Base-by-base conservation (phyloP, 2,888 invertebrate genomes). In the Apoda limacodes region DNA sequence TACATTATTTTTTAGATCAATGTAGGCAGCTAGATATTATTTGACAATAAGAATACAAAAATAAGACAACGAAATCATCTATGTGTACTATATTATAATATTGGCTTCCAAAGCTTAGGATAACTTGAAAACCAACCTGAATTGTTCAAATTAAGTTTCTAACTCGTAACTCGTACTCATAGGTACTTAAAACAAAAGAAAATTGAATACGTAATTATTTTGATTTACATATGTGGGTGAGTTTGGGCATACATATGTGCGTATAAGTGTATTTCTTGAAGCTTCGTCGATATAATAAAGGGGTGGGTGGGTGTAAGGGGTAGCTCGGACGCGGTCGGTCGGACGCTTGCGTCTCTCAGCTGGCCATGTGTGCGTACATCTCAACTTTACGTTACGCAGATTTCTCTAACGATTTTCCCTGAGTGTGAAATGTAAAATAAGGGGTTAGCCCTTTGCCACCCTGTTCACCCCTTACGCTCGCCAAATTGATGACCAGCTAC, bases 371-470 rank as follows among this genome's bases (percentile, higher is more conserved):
- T 71, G 74, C 58, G 69, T 64, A 59, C 58, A 68, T 71, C 72
- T 74, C 74, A 72, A 76, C 72, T 67, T 69, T 74, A 74, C 69
- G 75, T 59, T 74, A 78, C 74, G 78, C 78, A 78, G 78, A 80
- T 80, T 80, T 80, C 78, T 74, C 76, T 78, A 78, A 80, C 78
- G 78, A 78, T 78, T 80, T 80, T 80, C 78, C 76, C 75, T 67
- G 75, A 80, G 78, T 80, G 78, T 80, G 78, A 80, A 80, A 80
- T 80, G 78, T 78, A 80, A 80, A 80, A 78, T 78, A 75, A 78
- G 76, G 78, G 78, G 78, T 81, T 76, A 80, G 70, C 65, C 65
- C 45, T 52, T 50, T 55, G 43, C 47, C 51, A 53, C 57, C 56
- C 55, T 35, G 48, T 42, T 43, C 53, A 45, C 52, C 48, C 49